Evolutionary conservation across 2,888 invertebrate genomes (phyloP), one percentile per base, ranked within the genome.

Genomic region (Anorthoa munda): DNA sequence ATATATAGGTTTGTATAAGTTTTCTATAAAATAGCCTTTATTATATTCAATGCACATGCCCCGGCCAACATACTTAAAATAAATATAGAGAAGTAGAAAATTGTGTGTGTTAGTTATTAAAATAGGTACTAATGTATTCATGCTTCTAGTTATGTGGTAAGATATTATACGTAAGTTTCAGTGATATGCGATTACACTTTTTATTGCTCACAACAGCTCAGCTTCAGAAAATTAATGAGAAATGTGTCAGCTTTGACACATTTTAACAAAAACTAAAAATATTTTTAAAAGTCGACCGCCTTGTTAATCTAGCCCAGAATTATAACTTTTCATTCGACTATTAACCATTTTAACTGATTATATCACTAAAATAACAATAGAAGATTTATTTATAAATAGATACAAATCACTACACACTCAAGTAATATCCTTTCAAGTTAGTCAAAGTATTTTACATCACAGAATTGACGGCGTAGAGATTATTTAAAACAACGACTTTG

Each of bases 391-490:
- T 86, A 84, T 85, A 89, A 86, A 88, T 89, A 90, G 84, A 90
- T 87, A 89, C 83, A 91, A 88, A 88, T 87, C 79, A 86, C 92
- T 94, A 93, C 91, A 92, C 90, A 92, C 88, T 91, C 92, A 93
- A 92, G 83, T 91, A 90, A 91, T 88, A 83, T 78, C 88, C 90
- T 90, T 91, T 92, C 89, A 88, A 88, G 89, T 92, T 90, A 92
- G 87, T 88, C 85, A 93, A 93, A 91, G 83, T 93, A 93, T 94
- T 93, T 94, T 95, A 95, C 94, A 95, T 92, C 93, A 93, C 94
- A 93, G 93, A 96, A 96, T 96, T 96, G 96, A 96, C 96, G 94
- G 95, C 93, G 96, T 96, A 95, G 95, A 96, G 95, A 95, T 91
- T 91, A 87, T 90, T 93, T 92, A 92, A 95, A 95, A 93, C 90